Conservation (phyloP, 2,888 invertebrate genomes). For the Mesorhabditis belari region DNA sequence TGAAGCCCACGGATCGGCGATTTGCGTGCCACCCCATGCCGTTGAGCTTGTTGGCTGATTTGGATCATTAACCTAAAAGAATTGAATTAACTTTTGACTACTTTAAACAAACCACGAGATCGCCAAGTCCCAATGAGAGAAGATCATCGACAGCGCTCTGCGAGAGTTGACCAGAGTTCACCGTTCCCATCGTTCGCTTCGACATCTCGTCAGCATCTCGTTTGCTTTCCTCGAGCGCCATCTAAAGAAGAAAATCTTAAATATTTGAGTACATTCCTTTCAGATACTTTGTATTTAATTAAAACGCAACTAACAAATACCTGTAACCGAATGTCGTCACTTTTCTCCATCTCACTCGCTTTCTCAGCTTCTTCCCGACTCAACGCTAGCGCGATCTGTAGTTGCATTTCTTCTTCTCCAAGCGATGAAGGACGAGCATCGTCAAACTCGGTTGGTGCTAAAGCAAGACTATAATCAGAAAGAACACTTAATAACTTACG, state of each 20-base stretch:
- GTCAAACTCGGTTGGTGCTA: constrained; percentile 71
- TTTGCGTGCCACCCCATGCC: constrained; percentile 2
- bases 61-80: constrained; percentile 1
- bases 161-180: constrained; percentile 30
- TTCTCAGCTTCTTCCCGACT: constrained; percentile 95
- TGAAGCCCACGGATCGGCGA: constrained; percentile 3
- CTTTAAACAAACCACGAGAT: constrained; percentile 13
- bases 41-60: neutral
- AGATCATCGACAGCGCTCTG: constrained; percentile 49
- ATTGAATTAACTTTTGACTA: too few relatives aligned
- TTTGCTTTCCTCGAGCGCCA: constrained; percentile 43
- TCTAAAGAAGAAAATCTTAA: constrained; percentile 9
- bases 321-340: constrained; percentile 91
- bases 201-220: constrained; percentile 37
- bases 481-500: too few relatives aligned
- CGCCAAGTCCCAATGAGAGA: constrained; percentile 44
- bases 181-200: constrained; percentile 21
- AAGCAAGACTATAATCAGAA: too few relatives aligned
- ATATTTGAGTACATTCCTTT: too few relatives aligned
- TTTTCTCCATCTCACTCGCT: constrained; percentile 83
- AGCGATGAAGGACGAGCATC: constrained; percentile 88
- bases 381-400: constrained; percentile 96
- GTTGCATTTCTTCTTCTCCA: constrained; percentile 93
- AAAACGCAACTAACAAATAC: constrained; percentile 62
- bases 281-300: too few relatives aligned